These are phyloP conservation scores for Cryptocephalus primarius DNA, from an alignment of 2,888 invertebrate genomes.

Conservation along the genomic window DNA sequence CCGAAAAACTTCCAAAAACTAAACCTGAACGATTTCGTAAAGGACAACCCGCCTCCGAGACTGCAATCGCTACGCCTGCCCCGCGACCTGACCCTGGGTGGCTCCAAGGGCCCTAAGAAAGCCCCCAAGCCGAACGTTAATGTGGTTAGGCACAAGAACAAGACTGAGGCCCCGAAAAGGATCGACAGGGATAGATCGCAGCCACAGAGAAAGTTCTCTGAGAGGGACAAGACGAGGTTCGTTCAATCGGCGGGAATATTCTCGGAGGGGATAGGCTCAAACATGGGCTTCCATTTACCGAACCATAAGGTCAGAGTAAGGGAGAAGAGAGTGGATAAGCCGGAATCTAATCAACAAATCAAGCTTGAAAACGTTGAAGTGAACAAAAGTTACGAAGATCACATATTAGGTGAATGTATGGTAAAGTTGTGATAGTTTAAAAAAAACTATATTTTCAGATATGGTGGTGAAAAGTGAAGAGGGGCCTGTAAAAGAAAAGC, in stretches of 20 bases:
- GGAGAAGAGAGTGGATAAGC: constrained; percentile 3
- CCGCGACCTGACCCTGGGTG: constrained; percentile 31
- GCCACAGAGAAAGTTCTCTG: background rate
- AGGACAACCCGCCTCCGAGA: constrained; percentile 12
- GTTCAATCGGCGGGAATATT: constrained; percentile 11
- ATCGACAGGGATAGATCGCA: constrained; percentile 1
- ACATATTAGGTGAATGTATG: too few relatives aligned
- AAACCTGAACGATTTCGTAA: background rate
- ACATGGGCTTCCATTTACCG: background rate
- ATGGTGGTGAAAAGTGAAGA: constrained; percentile 4
- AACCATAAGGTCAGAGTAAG: background rate
- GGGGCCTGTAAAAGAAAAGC: background rate
- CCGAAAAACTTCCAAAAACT: background rate
- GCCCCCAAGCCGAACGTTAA: constrained; percentile 32
- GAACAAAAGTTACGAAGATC: too few relatives aligned
- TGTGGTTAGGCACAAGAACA: constrained; percentile 27
- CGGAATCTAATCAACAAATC: too few relatives aligned
- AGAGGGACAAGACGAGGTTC: constrained; percentile 10
- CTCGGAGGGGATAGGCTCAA: constrained; percentile 10
- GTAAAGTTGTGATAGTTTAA: too few relatives aligned
- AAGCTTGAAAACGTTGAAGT: too few relatives aligned
- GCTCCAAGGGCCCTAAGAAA: constrained; percentile 27
- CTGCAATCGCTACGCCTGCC: constrained; percentile 28
- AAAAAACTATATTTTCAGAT: constrained; percentile 3
- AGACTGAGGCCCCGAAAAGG: constrained; percentile 13